Conservation (phyloP, 2,797 vertebrate genomes). For the Meda fulgida region DNA sequence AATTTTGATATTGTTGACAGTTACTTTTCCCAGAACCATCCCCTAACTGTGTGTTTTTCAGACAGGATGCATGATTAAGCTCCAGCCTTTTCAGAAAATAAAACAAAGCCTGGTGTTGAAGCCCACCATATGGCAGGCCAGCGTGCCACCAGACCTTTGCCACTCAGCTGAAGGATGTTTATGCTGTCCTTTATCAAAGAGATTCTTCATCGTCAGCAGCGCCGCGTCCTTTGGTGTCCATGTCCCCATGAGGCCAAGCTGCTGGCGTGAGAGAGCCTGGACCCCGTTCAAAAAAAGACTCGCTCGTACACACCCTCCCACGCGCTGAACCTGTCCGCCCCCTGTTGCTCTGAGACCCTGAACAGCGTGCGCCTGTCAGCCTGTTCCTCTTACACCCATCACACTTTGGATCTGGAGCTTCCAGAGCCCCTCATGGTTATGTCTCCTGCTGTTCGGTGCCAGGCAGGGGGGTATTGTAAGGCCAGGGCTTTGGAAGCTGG, state of each 20-base stretch:
- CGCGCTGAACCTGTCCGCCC: constrained; percentile 53
- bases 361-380: constrained; percentile 62
- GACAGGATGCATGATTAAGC: constrained; percentile 45
- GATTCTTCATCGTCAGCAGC: constrained; percentile 60
- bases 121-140: constrained; percentile 62
- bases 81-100: constrained; percentile 37
- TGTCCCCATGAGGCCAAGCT: constrained; percentile 54
- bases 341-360: constrained; percentile 31
- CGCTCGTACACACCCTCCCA: constrained; percentile 45
- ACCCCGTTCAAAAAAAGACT: constrained; percentile 41
- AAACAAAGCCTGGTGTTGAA: constrained; percentile 45
- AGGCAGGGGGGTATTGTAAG: constrained; percentile 63
- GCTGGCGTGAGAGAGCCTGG: constrained; percentile 54
- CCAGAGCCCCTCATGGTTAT: constrained; percentile 63
- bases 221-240: constrained; percentile 41
- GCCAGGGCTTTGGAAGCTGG: constrained; percentile 58
- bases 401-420: constrained; percentile 69
- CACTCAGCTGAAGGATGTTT: constrained; percentile 60
- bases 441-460: constrained; percentile 67
- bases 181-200: constrained; percentile 64
- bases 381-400: constrained; percentile 67
- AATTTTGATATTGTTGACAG: constrained; percentile 18
- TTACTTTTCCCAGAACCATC: neutral
- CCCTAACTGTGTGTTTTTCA: constrained; percentile 30
- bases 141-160: constrained; percentile 57